phyloP scores from a whole-genome alignment of 64 coral and sea anemone genomes.

The Pocillopora verrucosa region DNA sequence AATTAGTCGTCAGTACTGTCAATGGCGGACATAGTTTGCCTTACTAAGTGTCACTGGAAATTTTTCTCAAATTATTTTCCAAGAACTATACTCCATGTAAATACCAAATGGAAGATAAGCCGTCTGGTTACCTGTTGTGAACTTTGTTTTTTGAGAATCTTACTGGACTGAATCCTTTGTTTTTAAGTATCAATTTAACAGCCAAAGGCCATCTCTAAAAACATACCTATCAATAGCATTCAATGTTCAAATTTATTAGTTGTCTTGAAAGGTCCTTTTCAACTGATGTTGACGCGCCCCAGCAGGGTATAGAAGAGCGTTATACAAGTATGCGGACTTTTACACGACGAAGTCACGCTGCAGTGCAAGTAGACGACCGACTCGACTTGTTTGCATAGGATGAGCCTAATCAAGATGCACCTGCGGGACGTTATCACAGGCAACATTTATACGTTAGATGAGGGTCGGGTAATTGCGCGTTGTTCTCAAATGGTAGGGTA shows the following conservation, averaged over 20 bases:
- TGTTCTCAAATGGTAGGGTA: neutral
- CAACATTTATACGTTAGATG: neutral
- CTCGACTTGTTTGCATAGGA: slow-evolving; percentile 50
- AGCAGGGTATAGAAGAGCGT: slow-evolving; percentile 46
- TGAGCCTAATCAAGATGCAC: neutral
- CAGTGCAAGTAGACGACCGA: neutral
- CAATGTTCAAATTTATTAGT: neutral
- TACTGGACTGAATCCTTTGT: no score
- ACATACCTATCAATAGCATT: no score
- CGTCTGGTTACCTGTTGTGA: no score
- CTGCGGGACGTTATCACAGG: neutral
- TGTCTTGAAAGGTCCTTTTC: slow-evolving; percentile 18
- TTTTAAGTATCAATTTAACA: no score
- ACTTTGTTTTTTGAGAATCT: no score
- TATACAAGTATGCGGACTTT: slow-evolving; percentile 53
- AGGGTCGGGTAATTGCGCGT: neutral
- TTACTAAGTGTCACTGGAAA: no score
- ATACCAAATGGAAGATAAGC: no score
- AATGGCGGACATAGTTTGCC: no score
- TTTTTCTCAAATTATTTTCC: no score
- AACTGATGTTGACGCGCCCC: neutral
- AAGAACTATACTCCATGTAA: no score
- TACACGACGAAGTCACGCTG: neutral
- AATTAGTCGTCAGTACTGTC: no score
- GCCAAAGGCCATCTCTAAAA: no score